Evolutionary conservation across 2,888 invertebrate species (phyloP), one percentile per base, ranked within the genome.

Genomic region (Therioaphis trifolii): DNA sequence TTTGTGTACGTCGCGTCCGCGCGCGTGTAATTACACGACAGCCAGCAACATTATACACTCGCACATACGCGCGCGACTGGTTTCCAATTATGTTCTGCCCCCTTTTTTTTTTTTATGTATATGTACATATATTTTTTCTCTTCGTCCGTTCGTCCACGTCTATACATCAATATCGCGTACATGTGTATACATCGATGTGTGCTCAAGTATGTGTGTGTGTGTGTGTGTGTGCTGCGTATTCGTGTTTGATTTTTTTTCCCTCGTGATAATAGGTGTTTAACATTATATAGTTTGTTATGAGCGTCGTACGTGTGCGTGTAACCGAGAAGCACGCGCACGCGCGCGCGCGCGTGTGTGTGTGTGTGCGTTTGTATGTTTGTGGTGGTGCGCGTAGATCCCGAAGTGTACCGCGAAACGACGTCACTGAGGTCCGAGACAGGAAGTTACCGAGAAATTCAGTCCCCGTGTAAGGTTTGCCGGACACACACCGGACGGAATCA

Each of bases 61-160:
- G n/a, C n/a, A 4, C 40, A 12, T 35, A 24, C 21, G 27, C n/a
- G 29, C 66, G 35, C 79, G 55, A 79, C 79, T 69, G 69, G 79
- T 69, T 79, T 79, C 79, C 58, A 69, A 79, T 79, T 79, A 69
- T 21, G 69, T 43, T 69, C 58, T 55, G 69, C 68, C 79, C 40
- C 43, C 9, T 55, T 52, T 58, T 49, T 52, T 72, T 69, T 18
- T 43, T 40, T 18, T 18, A 12, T 21, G n/a, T n/a, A n/a, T n/a
- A n/a, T n/a, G n/a, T n/a, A n/a, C n/a, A n/a, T n/a, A n/a, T n/a
- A n/a, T n/a, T n/a, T n/a, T 24, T 14, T 3, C 2, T 9, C 15
- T 15, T 14, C 24, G 14, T 24, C 14, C 40, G 11, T 12, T 21
- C n/a, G n/a, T n/a, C n/a, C n/a, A n/a, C n/a, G n/a, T n/a, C n/a